Conservation (phyloP, 2,888 invertebrate species). For the Phoenoteleia sp. region DNA sequence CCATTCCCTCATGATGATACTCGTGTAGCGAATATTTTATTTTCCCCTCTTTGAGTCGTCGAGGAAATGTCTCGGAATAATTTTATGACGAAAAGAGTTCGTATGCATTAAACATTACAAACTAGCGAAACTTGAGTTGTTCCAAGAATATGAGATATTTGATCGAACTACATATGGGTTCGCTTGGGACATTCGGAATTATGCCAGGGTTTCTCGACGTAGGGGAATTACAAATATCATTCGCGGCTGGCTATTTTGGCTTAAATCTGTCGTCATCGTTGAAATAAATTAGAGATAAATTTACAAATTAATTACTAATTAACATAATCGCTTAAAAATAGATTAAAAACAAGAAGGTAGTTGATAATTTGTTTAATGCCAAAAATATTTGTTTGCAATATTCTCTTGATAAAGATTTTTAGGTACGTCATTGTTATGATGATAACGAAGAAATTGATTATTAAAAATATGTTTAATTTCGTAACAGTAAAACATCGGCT, state of each 20-base stretch:
- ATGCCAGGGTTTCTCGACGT: constrained; percentile 25
- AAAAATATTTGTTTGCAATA: too few species aligned
- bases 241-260: constrained; percentile 4
- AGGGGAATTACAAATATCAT: constrained; percentile 41
- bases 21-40: not conserved
- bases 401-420: too few species aligned
- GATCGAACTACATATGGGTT: constrained; percentile 43
- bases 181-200: constrained; percentile 31
- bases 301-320: too few species aligned
- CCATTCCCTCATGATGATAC: too few species aligned
- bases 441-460: too few species aligned
- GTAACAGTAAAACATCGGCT: constrained; percentile 21
- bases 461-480: not conserved
- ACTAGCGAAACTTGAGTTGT: constrained; percentile 35
- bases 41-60: constrained; percentile 12
- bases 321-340: constrained; percentile 43
- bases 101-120: constrained; percentile 49
- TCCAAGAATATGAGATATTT: constrained; percentile 42
- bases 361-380: too few species aligned
- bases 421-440: too few species aligned
- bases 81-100: constrained; percentile 45
- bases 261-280: constrained; percentile 42
- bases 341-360: too few species aligned
- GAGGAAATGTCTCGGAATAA: constrained; percentile 43
- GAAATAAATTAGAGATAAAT: too few species aligned